A percentile compares a stretch with the other conserved stretches of the same genome.
Conservation (phyloP, 2,797 vertebrate genomes). For the Champsocephalus gunnari region DNA sequence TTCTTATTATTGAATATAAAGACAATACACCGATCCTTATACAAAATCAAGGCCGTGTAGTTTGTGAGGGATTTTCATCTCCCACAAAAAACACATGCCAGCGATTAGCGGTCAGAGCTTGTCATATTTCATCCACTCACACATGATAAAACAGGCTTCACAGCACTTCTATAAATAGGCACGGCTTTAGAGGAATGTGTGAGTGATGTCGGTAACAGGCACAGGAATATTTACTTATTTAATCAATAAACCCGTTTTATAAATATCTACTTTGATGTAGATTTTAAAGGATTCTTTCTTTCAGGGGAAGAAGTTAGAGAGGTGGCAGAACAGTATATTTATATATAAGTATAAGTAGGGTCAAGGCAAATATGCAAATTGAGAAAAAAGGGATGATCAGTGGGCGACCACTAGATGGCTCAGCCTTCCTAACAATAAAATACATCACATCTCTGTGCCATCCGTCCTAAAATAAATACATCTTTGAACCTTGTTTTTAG, state of each 20-base stretch:
- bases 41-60: background rate
- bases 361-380: background rate
- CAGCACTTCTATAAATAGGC: conserved; percentile 39
- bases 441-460: conserved; percentile 60
- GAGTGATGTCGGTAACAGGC: conserved; percentile 13
- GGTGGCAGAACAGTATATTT: background rate
- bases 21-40: background rate
- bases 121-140: conserved; percentile 3
- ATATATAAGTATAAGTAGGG: background rate
- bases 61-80: conserved; percentile 19
- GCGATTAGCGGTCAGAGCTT: conserved; percentile 1
- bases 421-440: conserved; percentile 86
- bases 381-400: background rate
- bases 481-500: too few relatives aligned
- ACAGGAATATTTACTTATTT: conserved; percentile 28
- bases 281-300: background rate
- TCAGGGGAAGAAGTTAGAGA: background rate
- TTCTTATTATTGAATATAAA: background rate
- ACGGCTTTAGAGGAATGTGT: background rate
- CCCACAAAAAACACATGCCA: conserved; percentile 17
- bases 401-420: conserved; percentile 89
- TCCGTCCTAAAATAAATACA: background rate
- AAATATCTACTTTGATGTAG: conserved; percentile 14
- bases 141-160: conserved; percentile 10
- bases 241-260: conserved; percentile 20